These are phyloP conservation scores for Bucco capensis DNA, from an alignment of 2,113 vertebrate genomes.

Conservation along the genomic window DNA sequence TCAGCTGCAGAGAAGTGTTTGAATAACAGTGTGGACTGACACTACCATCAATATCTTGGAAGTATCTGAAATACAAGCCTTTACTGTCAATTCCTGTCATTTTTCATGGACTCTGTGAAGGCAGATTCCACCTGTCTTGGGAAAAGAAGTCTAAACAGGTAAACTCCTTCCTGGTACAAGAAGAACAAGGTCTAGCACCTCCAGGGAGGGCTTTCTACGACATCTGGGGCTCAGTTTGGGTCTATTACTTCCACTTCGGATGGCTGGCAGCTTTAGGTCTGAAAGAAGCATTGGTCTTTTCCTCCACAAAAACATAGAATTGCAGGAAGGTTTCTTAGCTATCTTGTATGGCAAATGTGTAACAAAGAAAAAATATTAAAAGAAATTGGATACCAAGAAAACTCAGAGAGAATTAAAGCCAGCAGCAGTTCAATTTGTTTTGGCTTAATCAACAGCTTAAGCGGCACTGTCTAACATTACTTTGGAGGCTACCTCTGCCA, in stretches of 20 bases:
- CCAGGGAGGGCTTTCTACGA: neutral
- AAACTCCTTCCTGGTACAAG: neutral
- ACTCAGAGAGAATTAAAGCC: neutral
- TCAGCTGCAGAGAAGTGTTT: neutral
- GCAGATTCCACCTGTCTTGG: neutral
- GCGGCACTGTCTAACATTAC: neutral
- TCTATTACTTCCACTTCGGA: neutral
- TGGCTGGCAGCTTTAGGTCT: neutral
- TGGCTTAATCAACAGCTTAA: neutral
- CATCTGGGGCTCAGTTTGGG: neutral
- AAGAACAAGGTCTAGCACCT: neutral
- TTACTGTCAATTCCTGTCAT: neutral
- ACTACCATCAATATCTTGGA: neutral
- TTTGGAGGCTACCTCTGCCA: neutral
- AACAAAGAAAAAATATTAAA: neutral
- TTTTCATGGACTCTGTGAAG: neutral
- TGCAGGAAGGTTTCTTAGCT: neutral
- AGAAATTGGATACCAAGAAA: neutral
- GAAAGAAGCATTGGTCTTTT: neutral
- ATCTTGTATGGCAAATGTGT: neutral
- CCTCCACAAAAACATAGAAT: neutral
- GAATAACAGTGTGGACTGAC: neutral
- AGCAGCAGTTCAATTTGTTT: neutral
- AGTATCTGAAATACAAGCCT: neutral
- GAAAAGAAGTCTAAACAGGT: neutral